phyloP scores from a whole-genome alignment of 2,797 vertebrate genomes.

The Pipistrellus nathusii region DNA sequence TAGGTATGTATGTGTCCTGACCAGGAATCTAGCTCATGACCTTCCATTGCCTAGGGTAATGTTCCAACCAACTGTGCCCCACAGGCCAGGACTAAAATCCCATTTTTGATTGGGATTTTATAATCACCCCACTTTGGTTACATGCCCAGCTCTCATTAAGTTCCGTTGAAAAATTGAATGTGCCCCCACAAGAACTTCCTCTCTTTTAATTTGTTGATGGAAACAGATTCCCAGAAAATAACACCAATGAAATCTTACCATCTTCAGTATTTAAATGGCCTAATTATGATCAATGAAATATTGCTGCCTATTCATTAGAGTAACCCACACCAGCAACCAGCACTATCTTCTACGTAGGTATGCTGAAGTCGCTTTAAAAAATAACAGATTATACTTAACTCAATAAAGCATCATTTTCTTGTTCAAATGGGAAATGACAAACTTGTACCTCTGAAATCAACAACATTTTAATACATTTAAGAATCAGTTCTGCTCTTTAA shows the following conservation, averaged over 20 bases:
- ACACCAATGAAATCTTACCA: background rate
- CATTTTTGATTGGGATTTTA: background rate
- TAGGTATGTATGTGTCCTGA: background rate
- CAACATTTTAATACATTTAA: background rate
- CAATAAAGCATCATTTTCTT: background rate
- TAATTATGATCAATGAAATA: background rate
- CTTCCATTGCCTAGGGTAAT: background rate
- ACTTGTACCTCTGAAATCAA: background rate
- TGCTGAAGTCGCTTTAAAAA: background rate
- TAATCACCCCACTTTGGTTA: background rate
- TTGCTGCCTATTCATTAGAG: background rate
- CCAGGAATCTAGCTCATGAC: background rate
- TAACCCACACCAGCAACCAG: background rate
- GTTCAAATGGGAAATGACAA: constrained; percentile 34
- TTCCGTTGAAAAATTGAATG: constrained; percentile 10
- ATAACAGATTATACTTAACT: background rate
- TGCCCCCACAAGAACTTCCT: background rate
- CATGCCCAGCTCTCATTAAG: background rate
- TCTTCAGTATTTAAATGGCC: background rate
- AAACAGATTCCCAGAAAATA: constrained; percentile 50
- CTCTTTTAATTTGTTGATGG: constrained; percentile 36
- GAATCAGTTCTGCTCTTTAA: constrained; percentile 38
- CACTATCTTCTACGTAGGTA: background rate
- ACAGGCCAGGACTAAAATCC: background rate
- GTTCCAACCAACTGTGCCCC: background rate